Percentiles rank a stretch among this genome's conserved stretches.
Evolutionary conservation across 1,140 invertebrate species (phyloP).

Genomic region (Halesus radiatus): DNA sequence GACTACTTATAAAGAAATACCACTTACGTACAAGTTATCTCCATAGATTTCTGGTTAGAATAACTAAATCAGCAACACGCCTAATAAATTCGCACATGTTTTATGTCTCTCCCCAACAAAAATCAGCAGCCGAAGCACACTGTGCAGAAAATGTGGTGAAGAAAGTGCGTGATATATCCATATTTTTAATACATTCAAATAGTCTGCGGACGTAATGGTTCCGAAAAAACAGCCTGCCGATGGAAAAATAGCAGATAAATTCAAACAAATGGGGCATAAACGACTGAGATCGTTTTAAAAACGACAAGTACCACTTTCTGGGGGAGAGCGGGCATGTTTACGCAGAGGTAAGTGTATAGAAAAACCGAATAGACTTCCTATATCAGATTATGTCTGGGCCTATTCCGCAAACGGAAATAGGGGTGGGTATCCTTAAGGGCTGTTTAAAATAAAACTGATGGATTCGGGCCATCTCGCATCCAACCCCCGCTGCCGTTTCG

Average conservation of each 20-base stretch:
- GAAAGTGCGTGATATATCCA: not conserved
- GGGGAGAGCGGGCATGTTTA: constrained; percentile 11
- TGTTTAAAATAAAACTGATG: constrained; percentile 4
- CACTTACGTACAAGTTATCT: too few species aligned
- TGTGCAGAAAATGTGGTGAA: too few species aligned
- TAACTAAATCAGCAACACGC: too few species aligned
- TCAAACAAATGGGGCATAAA: constrained; percentile 53
- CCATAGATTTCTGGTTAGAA: too few species aligned
- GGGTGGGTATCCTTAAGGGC: constrained; percentile 17
- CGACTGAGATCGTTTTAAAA: constrained; percentile 51
- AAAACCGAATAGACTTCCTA: constrained; percentile 22
- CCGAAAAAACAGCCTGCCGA: constrained; percentile 46
- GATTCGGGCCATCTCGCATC: not conserved
- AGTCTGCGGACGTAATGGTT: constrained; percentile 45
- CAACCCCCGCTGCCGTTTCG: too few species aligned
- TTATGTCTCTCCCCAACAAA: too few species aligned
- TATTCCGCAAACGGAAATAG: not conserved
- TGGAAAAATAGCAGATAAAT: constrained; percentile 45
- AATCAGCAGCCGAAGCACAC: too few species aligned
- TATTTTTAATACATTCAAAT: constrained; percentile 53
- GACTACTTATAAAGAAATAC: too few species aligned
- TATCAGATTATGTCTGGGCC: constrained; percentile 26
- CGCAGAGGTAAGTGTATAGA: constrained; percentile 30
- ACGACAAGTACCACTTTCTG: constrained; percentile 33
- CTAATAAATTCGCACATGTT: too few species aligned